These are phyloP conservation scores for Bujurquina vittata DNA, from an alignment of 2,113 vertebrate genomes.

Conservation along the genomic window DNA sequence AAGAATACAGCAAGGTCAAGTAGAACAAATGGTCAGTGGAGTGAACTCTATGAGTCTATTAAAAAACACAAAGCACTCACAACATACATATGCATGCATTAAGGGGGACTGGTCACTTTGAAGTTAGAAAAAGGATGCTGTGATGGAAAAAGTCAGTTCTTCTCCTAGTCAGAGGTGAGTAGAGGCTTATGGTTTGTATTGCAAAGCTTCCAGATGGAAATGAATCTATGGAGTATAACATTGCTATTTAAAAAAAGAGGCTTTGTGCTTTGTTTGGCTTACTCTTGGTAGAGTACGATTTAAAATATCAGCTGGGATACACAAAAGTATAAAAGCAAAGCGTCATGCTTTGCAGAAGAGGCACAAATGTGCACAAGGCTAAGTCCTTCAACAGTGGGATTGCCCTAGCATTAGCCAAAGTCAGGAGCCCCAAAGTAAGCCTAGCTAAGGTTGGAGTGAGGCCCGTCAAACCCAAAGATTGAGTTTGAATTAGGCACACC, in stretches of 20 bases:
- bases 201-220: constrained; percentile 39
- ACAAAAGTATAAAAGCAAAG: constrained; percentile 75
- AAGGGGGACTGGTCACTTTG: constrained; percentile 63
- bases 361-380: constrained; percentile 45
- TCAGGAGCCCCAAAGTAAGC: constrained; percentile 89
- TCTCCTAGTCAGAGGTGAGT: constrained; percentile 10
- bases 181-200: constrained; percentile 22
- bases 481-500: constrained; percentile 89
- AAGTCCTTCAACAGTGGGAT: constrained; percentile 80
- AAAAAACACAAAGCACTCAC: constrained; percentile 21
- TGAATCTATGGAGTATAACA: constrained; percentile 27
- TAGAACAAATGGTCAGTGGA: constrained; percentile 71
- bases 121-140: constrained; percentile 63
- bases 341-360: constrained; percentile 43
- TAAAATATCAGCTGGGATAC: constrained; percentile 34
- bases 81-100: constrained; percentile 41
- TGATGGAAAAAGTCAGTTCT: constrained; percentile 38
- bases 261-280: neutral
- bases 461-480: constrained; percentile 86
- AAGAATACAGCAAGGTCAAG: constrained; percentile 69
- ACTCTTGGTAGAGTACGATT: constrained; percentile 9
- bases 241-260: constrained; percentile 6
- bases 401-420: constrained; percentile 90
- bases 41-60: constrained; percentile 37
- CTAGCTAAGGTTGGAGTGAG: constrained; percentile 87